Percentiles rank a stretch among this genome's conserved stretches.
Conservation (phyloP, 2,888 invertebrate genomes). For the Mantis religiosa region DNA sequence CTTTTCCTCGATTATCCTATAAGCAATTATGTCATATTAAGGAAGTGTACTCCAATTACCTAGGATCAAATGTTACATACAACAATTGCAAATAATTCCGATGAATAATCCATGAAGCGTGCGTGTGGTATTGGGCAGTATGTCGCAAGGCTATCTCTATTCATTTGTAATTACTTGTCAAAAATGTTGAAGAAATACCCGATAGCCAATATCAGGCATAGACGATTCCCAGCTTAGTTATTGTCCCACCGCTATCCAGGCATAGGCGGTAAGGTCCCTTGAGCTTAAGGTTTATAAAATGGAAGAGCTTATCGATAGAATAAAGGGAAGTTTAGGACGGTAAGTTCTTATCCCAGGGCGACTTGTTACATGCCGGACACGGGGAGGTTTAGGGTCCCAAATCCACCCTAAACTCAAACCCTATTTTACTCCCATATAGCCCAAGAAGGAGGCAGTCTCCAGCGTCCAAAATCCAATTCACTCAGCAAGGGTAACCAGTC, state of each 20-base stretch:
- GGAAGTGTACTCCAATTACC: no score
- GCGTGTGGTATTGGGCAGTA: no score
- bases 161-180: background rate
- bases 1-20: no score
- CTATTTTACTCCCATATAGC: background rate
- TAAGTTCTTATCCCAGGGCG: background rate
- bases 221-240: background rate
- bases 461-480: constrained; percentile 6
- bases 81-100: no score
- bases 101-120: no score
- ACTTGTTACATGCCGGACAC: background rate
- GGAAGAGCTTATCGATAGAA: background rate
- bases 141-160: no score
- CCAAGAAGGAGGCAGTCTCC: background rate
- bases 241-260: background rate
- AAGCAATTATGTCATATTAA: no score
- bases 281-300: background rate
- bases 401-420: background rate
- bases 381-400: background rate
- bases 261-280: background rate
- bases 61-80: no score
- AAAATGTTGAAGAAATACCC: background rate
- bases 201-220: background rate
- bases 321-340: background rate
- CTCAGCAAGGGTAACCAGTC: background rate